Conservation (phyloP, 2,888 invertebrate genomes). For the Drosophila mettleri region DNA sequence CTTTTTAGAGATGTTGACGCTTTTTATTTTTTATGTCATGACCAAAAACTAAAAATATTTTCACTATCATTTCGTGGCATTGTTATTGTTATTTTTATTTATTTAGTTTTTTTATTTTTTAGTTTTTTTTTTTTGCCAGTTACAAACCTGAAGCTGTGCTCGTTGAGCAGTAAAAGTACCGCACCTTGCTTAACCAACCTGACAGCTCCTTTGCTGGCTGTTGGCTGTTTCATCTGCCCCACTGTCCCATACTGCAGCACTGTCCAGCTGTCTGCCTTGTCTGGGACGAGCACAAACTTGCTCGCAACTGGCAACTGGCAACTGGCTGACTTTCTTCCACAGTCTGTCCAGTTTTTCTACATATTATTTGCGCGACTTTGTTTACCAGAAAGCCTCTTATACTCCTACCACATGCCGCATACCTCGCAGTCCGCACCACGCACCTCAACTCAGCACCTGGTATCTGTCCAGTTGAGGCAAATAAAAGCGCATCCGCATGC, state of each 20-base stretch:
- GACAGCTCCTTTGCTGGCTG: constrained; percentile 59
- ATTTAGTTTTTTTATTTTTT: no score
- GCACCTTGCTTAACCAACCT: constrained; percentile 66
- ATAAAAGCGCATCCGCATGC: constrained; percentile 72
- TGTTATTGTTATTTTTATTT: constrained; percentile 64
- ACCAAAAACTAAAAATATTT: constrained; percentile 73
- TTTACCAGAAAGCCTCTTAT: constrained; percentile 49
- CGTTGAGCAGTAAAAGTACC: constrained; percentile 71
- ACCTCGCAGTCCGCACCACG: constrained; percentile 1
- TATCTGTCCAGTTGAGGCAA: constrained; percentile 53
- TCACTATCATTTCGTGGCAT: constrained; percentile 74
- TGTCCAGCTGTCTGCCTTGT: constrained; percentile 31
- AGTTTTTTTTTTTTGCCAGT: constrained; percentile 26
- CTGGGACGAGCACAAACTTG: constrained; percentile 60
- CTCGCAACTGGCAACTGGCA: constrained; percentile 43
- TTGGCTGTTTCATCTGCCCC: constrained; percentile 32
- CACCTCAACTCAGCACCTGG: constrained; percentile 14
- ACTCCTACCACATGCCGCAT: constrained; percentile 39
- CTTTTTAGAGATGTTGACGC: constrained; percentile 37
- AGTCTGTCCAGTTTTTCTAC: constrained; percentile 75
- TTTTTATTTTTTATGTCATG: constrained; percentile 69
- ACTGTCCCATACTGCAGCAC: constrained; percentile 26
- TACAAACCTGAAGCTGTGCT: constrained; percentile 28
- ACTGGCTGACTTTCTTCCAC: constrained; percentile 70
- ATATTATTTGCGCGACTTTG: constrained; percentile 68